Base-by-base conservation (phyloP, 2,888 invertebrate genomes). In the Ceramica pisi region DNA sequence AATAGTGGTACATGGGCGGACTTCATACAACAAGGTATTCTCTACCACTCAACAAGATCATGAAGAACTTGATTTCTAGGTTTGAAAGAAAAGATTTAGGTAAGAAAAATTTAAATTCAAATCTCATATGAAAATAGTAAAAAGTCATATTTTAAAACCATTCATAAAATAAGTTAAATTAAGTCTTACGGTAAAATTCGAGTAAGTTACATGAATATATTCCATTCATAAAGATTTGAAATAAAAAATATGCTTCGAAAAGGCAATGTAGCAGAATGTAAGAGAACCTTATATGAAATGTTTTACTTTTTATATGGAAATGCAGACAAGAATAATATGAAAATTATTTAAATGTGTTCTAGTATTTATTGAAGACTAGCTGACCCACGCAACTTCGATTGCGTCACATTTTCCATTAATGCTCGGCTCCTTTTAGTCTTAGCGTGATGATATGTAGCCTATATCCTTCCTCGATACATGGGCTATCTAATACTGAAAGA, bases 121-220 rank as follows among this genome's bases (percentile, higher is more conserved):
- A 72, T 12, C 7, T 51, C 67, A 51, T 38, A 59, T 50, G 55
- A 66, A 75, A 59, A 67, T 31, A 31, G 31, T 31, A 14, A 50
- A 63, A 63, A 55, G 14, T 31, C 19, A 67, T 56, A 61, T 14
- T 75, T 75, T 26, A 64, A 26, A 10, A 3, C 46, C 19, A 26
- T 69, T 80, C 55, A 67, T 68, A 59, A 75, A 67, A 56, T 51
- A 55, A 75, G 38, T 80, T 65, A 16, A 80, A 63, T 53, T 75
- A 80, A 63, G 57, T 75, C 44, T 75, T 35, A 63, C 26, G 62
- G 59, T 64, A 50, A 68, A 68, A 65, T 46, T 53, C 12, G 16
- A 62, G 38, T 68, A 70, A 82, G 61, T 78, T 48, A 74, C 66
- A 63, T 80, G 65, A 82, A 81, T 71, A 79, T 67, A 79, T 74